Conservation (phyloP, 2,113 vertebrate genomes). For the Spermophilus dauricus region DNA sequence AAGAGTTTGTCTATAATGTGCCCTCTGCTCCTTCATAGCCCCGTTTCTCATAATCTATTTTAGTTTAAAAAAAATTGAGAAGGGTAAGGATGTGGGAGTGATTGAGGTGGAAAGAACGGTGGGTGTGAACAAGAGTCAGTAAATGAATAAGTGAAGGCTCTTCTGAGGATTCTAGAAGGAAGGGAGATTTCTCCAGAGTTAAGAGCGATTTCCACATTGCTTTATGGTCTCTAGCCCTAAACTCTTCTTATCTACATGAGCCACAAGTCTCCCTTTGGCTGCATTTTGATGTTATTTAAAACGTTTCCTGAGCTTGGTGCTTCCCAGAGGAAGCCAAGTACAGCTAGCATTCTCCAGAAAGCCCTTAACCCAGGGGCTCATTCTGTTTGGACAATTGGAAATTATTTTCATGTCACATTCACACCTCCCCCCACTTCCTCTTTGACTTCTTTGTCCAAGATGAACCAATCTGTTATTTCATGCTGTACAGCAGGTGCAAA, state of each 20-base stretch:
- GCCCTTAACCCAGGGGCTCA: neutral
- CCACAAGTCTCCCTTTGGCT: neutral
- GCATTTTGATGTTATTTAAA: neutral
- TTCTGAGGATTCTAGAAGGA: neutral
- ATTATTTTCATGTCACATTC: constrained; percentile 28
- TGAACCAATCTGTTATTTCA: constrained; percentile 76
- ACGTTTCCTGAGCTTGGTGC: neutral
- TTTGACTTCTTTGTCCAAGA: constrained; percentile 59
- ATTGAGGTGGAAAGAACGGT: neutral
- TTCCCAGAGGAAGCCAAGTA: neutral
- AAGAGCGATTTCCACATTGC: neutral
- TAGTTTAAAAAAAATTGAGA: neutral
- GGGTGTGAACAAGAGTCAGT: neutral
- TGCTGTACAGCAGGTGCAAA: constrained; percentile 62
- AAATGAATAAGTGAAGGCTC: neutral
- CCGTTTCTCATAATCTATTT: neutral
- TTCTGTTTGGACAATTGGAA: neutral
- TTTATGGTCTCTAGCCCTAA: neutral
- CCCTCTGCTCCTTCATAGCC: neutral
- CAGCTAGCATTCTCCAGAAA: neutral
- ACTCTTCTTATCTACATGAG: neutral
- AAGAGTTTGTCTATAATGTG: neutral
- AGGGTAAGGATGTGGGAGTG: neutral
- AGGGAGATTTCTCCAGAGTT: neutral
- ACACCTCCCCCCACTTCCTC: constrained; percentile 13